phyloP scores from a whole-genome alignment of 2,113 vertebrate species.

The Telmatochromis sp. region DNA sequence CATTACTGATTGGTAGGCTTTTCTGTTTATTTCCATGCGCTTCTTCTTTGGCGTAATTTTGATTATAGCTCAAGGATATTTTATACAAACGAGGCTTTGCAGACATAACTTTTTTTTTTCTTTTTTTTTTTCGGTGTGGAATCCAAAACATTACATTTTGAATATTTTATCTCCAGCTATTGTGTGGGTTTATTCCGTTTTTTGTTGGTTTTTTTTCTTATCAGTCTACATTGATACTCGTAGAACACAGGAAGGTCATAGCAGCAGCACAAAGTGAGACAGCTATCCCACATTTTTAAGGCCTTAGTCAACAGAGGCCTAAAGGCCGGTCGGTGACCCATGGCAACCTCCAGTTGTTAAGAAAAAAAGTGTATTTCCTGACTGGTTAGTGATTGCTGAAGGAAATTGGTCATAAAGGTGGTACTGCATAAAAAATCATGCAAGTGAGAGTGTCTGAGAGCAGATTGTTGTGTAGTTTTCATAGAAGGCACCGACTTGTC shows the following conservation, averaged over 20 bases:
- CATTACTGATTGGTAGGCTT: background rate
- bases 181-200: background rate
- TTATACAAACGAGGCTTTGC: background rate
- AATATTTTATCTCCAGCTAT: background rate
- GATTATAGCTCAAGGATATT: background rate
- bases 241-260: background rate
- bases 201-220: rapidly evolving
- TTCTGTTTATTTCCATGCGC: background rate
- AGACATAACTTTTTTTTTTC: rapidly evolving
- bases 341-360: background rate
- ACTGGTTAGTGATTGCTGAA: background rate
- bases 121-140: background rate
- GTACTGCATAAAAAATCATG: background rate
- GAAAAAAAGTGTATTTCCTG: background rate
- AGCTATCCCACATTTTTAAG: background rate
- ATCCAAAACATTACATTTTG: background rate
- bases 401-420: background rate
- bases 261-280: background rate
- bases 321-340: background rate
- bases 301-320: background rate
- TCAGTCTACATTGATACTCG: background rate
- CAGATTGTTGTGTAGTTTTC: background rate
- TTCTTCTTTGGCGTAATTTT: background rate
- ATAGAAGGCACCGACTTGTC: background rate
- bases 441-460: background rate